Evolutionary conservation across 1,140 invertebrate species (phyloP).

Genomic region (Drosophila pruinosa): DNA sequence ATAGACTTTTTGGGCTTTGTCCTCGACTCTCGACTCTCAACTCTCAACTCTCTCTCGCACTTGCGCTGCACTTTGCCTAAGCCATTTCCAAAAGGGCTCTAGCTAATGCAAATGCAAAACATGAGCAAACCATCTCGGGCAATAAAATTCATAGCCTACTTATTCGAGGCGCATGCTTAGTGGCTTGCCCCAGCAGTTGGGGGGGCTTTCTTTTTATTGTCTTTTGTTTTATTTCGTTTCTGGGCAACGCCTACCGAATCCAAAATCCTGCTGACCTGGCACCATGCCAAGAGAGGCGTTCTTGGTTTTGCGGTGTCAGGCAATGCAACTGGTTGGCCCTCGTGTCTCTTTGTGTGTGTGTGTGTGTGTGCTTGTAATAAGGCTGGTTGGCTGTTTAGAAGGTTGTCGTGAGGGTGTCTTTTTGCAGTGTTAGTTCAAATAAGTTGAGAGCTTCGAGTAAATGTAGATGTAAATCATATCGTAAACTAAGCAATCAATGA

Average conservation of each 20-base stretch:
- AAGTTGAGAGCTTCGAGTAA: background rate
- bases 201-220: background rate
- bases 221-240: background rate
- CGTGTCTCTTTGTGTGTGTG: background rate
- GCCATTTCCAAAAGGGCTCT: conserved; percentile 17
- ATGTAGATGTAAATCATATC: background rate
- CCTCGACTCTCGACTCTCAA: background rate
- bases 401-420: background rate
- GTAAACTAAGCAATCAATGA: background rate
- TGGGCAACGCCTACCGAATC: conserved; percentile 45
- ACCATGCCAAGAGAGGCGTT: conserved; percentile 54
- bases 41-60: background rate
- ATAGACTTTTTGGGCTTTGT: conserved; percentile 19
- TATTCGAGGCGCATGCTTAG: conserved; percentile 54
- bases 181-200: conserved; percentile 6
- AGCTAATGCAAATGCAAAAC: conserved; percentile 31
- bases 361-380: background rate
- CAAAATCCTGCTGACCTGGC: conserved; percentile 37
- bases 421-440: background rate
- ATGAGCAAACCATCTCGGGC: conserved; percentile 21
- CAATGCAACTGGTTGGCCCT: conserved; percentile 54
- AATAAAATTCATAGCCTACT: conserved; percentile 56
- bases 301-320: conserved; percentile 21
- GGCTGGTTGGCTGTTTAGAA: background rate
- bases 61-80: conserved; percentile 56